phyloP scores from a whole-genome alignment of 2,888 invertebrate species.

The Callosobruchus maculatus region DNA sequence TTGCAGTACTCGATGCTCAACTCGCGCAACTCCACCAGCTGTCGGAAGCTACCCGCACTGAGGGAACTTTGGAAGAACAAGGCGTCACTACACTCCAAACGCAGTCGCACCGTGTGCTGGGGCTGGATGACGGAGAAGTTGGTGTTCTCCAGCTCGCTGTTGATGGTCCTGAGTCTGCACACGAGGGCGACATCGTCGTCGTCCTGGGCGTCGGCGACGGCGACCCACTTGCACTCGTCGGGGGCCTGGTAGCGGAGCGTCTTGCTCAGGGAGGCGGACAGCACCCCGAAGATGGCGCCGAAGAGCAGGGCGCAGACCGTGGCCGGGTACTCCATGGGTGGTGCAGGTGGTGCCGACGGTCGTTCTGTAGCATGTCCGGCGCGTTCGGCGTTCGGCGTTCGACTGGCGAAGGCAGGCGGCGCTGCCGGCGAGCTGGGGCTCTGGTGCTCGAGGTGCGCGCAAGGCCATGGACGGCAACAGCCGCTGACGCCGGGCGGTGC shows the following conservation, averaged over 20 bases:
- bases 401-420: conserved; percentile 45
- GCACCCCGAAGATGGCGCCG: conserved; percentile 59
- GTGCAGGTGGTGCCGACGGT: neutral
- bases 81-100: conserved; percentile 76
- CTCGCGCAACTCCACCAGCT: conserved; percentile 71
- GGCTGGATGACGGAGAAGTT: conserved; percentile 81
- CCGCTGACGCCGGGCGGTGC: conserved; percentile 33
- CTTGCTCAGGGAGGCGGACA: conserved; percentile 60
- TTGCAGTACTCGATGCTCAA: conserved; percentile 80
- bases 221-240: conserved; percentile 78
- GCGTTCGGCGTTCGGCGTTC: conserved; percentile 59
- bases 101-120: conserved; percentile 71
- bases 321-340: conserved; percentile 37
- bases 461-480: conserved; percentile 45
- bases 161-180: conserved; percentile 72
- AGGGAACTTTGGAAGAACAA: conserved; percentile 77
- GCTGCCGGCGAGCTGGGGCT: neutral
- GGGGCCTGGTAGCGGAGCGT: conserved; percentile 71
- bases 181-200: conserved; percentile 67
- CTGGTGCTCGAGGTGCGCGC: conserved; percentile 26
- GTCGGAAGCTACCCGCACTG: conserved; percentile 72
- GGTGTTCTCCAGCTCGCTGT: conserved; percentile 77
- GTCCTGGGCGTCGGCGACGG: conserved; percentile 61
- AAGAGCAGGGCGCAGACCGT: conserved; percentile 58
- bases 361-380: conserved; percentile 47